Base-by-base conservation (phyloP, 2,888 invertebrate species). In the Eustalomyia histrio region DNA sequence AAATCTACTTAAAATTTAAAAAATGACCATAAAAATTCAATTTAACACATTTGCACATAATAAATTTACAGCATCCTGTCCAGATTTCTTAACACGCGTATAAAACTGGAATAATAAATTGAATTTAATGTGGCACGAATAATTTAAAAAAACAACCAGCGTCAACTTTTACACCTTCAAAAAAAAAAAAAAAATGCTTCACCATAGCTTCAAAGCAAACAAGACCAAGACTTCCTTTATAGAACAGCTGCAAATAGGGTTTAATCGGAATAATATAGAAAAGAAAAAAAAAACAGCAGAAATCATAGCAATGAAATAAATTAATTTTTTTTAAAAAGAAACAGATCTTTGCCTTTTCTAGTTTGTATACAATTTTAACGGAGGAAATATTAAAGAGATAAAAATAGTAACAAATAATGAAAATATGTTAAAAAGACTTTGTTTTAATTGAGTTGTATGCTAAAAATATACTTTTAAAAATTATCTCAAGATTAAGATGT, bases 21-120 rank as follows among this genome's bases (percentile, higher is more conserved):
- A 18, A 71, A 58, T 69, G 63, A 75, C 47, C 18, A 58, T 69
- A 64, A 64, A 39, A 63, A 58, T 76, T 64, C 53, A 53, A 73
- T 71, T 73, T 53, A 72, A 69, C 53, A 71, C 69, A 69, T 78
- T 81, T 73, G 29, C 68, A 78, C 69, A 61, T 57, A 57, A 78
- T 81, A 81, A 78, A 65, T 78, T 65, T 65, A 76, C 61, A 65
- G 74, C 69, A 76, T 81, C 80, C 80, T 71, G 69, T 61, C 58
- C 12, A 29, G 14, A 57, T 10, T 33, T 50, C 60, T 65, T 21
- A 69, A 67, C 10, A 58, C 16, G 21, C 47, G 63, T 21, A n/a
- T 57, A 76, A 65, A 72, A 78, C 47, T 16, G 24, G 55, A 35
- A 61, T 55, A 60, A 67, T 55, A 78, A 67, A 72, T 72, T 72